Percentiles rank a stretch among this genome's conserved stretches.
These are phyloP conservation scores for Leucozona laternaria DNA, from an alignment of 2,888 invertebrate species.

Conservation along the genomic window DNA sequence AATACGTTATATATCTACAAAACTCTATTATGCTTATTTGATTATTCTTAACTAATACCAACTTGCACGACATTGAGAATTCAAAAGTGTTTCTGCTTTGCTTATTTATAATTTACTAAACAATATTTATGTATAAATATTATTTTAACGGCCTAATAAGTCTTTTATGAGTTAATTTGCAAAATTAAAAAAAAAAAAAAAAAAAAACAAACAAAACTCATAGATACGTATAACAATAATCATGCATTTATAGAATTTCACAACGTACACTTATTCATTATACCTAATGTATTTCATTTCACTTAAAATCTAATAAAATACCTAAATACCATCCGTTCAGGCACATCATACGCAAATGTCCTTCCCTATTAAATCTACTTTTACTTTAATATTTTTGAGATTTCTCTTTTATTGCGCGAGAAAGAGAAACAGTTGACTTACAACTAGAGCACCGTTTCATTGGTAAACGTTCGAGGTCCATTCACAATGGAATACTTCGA, in stretches of 20 bases:
- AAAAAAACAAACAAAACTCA: too few species aligned
- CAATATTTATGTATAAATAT: neutral
- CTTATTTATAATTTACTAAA: neutral
- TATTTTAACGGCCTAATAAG: slow-evolving; percentile 6
- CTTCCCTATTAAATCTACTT: neutral
- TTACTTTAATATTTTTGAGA: slow-evolving; percentile 14
- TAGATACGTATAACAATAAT: neutral
- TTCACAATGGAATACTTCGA: slow-evolving; percentile 92
- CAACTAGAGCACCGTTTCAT: slow-evolving; percentile 89
- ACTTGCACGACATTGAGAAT: slow-evolving; percentile 1
- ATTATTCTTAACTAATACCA: neutral
- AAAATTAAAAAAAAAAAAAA: neutral
- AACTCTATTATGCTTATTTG: neutral
- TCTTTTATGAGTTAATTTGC: neutral
- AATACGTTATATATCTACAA: neutral
- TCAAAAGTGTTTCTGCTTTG: neutral
- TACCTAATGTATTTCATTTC: neutral
- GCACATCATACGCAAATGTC: slow-evolving; percentile 13
- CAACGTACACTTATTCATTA: neutral
- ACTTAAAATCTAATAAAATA: neutral
- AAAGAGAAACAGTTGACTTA: slow-evolving; percentile 63
- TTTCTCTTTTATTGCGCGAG: slow-evolving; percentile 59
- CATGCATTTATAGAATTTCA: neutral
- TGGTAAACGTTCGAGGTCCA: slow-evolving; percentile 92
- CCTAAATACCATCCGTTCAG: neutral